Evolutionary conservation across 2,888 invertebrate genomes (phyloP).

Genomic region (Leptopterna dolabrata): DNA sequence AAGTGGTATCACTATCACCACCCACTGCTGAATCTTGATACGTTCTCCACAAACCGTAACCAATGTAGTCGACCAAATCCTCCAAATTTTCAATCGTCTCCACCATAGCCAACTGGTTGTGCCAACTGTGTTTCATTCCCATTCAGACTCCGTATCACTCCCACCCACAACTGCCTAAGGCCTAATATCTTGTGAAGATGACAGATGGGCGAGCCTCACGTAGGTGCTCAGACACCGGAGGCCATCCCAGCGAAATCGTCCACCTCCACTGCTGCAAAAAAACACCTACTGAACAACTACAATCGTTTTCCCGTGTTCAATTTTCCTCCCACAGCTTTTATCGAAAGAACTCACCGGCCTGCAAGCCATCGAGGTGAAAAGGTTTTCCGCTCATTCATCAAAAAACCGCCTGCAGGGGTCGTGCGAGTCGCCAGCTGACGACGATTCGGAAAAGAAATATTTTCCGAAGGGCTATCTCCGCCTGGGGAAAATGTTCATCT

Average conservation of each 20-base stretch:
- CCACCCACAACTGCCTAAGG: not conserved
- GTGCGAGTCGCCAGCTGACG: not conserved
- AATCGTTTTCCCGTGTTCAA: not conserved
- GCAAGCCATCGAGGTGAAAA: not conserved
- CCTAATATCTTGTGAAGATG: not conserved
- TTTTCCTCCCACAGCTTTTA: not conserved
- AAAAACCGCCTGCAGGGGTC: not conserved
- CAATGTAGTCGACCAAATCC: too few species aligned
- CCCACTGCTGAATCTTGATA: too few species aligned
- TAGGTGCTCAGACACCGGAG: not conserved
- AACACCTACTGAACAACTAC: not conserved
- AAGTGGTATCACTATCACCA: too few species aligned
- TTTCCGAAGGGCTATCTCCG: not conserved
- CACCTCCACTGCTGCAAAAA: not conserved
- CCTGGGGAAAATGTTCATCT: not conserved
- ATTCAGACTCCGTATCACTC: too few species aligned
- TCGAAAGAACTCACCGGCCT: not conserved
- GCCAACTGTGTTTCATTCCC: too few species aligned
- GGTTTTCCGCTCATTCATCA: not conserved
- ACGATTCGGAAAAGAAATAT: not conserved
- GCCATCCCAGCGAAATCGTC: not conserved
- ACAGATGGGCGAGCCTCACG: not conserved
- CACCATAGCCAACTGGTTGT: too few species aligned
- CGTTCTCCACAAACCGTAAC: too few species aligned
- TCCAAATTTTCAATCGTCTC: too few species aligned